Evolutionary conservation across 2,113 vertebrate genomes (phyloP).

Genomic region (Phrynosoma blainvillii): DNA sequence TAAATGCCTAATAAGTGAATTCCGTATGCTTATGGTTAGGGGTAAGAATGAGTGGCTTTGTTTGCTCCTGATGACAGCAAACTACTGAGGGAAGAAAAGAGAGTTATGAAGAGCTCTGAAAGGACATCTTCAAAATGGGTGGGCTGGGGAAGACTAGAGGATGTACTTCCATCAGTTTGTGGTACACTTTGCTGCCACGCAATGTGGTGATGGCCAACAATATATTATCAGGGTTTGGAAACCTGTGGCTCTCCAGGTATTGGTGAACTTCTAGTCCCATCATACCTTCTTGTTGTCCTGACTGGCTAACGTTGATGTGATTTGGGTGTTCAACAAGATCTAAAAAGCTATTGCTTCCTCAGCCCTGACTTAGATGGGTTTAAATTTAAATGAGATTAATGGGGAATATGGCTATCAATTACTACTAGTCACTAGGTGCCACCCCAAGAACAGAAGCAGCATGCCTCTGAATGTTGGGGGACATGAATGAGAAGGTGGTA

Average conservation of each 20-base stretch:
- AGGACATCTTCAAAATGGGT: not conserved
- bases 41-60: not conserved
- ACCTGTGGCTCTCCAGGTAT: not conserved
- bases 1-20: not conserved
- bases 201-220: not conserved
- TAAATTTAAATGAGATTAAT: not conserved
- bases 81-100: not conserved
- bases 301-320: not conserved
- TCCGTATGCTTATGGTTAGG: too few species aligned
- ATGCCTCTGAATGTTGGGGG: not conserved
- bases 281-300: not conserved
- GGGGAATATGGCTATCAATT: not conserved
- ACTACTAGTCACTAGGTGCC: not conserved
- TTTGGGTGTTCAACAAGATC: not conserved
- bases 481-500: not conserved
- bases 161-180: not conserved
- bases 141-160: not conserved
- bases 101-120: not conserved
- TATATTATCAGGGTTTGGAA: not conserved
- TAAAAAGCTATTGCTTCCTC: not conserved
- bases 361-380: not conserved
- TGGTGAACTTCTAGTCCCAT: not conserved
- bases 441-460: not conserved
- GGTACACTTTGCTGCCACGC: not conserved
- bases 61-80: not conserved